Percentiles rank a stretch among this genome's conserved stretches.
phyloP scores from a whole-genome alignment of 2,888 invertebrate genomes.

The Amphipyra berbera region DNA sequence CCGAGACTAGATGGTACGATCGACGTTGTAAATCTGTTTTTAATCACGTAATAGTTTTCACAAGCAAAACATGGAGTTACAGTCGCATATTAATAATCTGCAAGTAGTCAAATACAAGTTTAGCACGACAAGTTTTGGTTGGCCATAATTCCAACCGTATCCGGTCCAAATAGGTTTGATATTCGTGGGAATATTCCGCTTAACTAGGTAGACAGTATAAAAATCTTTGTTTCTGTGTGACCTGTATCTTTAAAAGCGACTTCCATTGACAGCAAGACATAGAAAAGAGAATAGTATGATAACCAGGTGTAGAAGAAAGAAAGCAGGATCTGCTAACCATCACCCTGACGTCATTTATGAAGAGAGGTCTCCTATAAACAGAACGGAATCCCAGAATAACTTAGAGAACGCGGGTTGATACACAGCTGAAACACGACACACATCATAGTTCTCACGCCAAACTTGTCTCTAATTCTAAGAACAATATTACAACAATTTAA shows the following conservation, averaged over 20 bases:
- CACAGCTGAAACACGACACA: neutral
- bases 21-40: constrained; percentile 37
- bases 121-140: neutral
- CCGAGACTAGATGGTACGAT: constrained; percentile 53
- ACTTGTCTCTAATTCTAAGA: constrained; percentile 10
- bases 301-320: too few relatives aligned
- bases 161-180: neutral
- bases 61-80: constrained; percentile 14
- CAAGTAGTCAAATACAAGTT: neutral
- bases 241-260: too few relatives aligned
- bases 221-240: too few relatives aligned
- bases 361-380: too few relatives aligned
- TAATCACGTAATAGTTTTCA: constrained; percentile 28
- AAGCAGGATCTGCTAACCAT: too few relatives aligned
- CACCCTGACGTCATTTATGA: too few relatives aligned
- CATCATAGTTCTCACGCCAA: constrained; percentile 3
- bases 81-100: constrained; percentile 11
- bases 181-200: too few relatives aligned
- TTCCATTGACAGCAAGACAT: too few relatives aligned
- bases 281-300: too few relatives aligned
- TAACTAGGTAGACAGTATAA: too few relatives aligned
- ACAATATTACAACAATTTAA: constrained; percentile 33
- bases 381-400: too few relatives aligned
- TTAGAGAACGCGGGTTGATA: neutral
- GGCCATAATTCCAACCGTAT: neutral